Evolutionary conservation across 2,888 invertebrate genomes (phyloP).

Genomic region (Phrixothrix hirtus): DNA sequence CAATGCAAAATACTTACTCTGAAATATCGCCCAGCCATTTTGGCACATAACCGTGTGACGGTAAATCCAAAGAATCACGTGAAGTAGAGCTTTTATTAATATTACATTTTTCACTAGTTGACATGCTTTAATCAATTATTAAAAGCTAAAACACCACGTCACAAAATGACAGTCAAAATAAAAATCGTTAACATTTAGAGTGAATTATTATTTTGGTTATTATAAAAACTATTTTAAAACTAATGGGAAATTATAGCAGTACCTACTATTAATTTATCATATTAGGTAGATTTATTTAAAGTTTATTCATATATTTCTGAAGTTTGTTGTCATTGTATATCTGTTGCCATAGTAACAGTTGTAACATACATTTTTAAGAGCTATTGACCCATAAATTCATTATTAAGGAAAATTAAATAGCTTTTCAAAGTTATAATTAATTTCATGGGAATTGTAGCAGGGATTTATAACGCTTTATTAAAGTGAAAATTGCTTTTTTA

Average conservation of each 20-base stretch:
- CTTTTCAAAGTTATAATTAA: too few species aligned
- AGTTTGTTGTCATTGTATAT: slow-evolving; percentile 5
- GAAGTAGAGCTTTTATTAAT: slow-evolving; percentile 13
- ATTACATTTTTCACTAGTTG: slow-evolving; percentile 17
- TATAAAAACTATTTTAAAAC: too few species aligned
- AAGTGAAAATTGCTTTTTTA: too few species aligned
- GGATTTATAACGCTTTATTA: too few species aligned
- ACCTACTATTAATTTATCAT: neutral
- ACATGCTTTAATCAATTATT: slow-evolving; percentile 23
- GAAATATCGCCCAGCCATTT: slow-evolving; percentile 55
- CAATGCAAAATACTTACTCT: slow-evolving; percentile 48
- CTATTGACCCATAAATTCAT: too few species aligned
- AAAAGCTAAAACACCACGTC: neutral
- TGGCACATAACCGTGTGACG: slow-evolving; percentile 40
- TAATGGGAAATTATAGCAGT: too few species aligned
- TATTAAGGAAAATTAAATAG: too few species aligned
- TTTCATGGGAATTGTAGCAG: too few species aligned
- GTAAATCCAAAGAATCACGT: slow-evolving; percentile 10
- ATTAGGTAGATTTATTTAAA: neutral
- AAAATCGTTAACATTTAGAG: too few species aligned
- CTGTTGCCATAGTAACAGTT: slow-evolving; percentile 1
- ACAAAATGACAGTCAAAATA: too few species aligned
- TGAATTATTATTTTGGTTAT: too few species aligned
- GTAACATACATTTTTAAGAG: slow-evolving; percentile 1
- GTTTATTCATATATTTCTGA: neutral